phyloP scores from a whole-genome alignment of 2,113 vertebrate genomes.

The Phylloscopus trochilus region DNA sequence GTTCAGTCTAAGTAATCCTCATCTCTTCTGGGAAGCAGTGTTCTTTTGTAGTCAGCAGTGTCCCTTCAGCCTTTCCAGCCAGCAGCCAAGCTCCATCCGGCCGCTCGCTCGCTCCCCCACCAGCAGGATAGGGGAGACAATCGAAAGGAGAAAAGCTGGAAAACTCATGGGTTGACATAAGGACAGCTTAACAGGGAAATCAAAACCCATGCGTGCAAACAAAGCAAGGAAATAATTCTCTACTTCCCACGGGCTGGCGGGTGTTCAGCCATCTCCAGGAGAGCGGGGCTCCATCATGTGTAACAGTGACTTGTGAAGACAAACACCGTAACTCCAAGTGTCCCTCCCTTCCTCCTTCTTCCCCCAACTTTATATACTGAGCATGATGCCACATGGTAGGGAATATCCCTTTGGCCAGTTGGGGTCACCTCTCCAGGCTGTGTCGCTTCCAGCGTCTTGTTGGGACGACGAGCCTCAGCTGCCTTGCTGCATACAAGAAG shows the following conservation, averaged over 20 bases:
- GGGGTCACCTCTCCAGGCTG: neutral
- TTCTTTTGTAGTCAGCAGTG: neutral
- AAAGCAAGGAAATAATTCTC: neutral
- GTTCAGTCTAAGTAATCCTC: neutral
- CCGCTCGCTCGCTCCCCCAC: rapidly evolving
- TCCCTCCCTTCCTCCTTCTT: neutral
- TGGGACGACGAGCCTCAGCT: neutral
- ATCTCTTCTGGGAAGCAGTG: neutral
- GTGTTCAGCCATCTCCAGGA: neutral
- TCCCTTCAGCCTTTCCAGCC: neutral
- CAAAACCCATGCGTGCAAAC: neutral
- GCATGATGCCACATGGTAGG: neutral
- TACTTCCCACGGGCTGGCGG: neutral
- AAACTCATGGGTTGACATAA: neutral
- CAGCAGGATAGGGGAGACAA: neutral
- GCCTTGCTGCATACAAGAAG: neutral
- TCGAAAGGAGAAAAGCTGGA: neutral
- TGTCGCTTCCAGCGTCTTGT: neutral
- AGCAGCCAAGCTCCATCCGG: neutral
- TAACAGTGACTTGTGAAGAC: neutral
- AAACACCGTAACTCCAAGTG: neutral
- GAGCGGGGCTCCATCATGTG: neutral
- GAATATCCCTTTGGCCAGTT: neutral
- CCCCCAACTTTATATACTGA: neutral
- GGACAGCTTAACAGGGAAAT: neutral